These are phyloP conservation scores for Chloroceryle amazona DNA, from an alignment of 2,797 vertebrate species.

Conservation along the genomic window DNA sequence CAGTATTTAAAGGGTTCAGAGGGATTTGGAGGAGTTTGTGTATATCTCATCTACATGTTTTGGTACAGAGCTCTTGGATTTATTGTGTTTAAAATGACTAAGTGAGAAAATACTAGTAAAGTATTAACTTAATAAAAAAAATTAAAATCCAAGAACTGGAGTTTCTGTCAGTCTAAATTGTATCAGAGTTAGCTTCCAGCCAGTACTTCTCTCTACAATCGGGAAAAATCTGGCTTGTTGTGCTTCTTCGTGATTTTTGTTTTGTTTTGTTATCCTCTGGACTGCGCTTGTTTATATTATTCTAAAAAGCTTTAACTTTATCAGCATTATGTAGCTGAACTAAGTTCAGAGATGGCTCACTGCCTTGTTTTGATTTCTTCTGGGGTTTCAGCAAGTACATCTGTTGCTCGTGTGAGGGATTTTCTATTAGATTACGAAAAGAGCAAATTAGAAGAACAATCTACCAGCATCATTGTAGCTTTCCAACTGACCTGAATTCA, in stretches of 20 bases:
- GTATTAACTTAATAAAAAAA: not conserved
- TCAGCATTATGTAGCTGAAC: not conserved
- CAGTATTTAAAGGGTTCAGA: not conserved
- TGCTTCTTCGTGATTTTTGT: not conserved
- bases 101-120: not conserved
- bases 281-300: not conserved
- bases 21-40: not conserved
- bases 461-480: not conserved
- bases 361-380: slow-evolving; percentile 34
- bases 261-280: not conserved
- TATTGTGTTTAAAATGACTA: not conserved
- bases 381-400: not conserved
- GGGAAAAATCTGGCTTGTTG: not conserved
- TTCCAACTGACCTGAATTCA: not conserved
- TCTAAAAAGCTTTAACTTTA: not conserved
- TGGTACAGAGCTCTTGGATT: not conserved
- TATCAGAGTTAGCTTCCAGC: not conserved
- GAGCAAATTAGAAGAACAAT: not conserved
- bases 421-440: not conserved
- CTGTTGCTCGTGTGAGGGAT: not conserved
- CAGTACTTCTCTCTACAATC: not conserved
- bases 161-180: not conserved
- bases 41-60: not conserved
- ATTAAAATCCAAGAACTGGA: not conserved
- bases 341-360: not conserved